Percentiles rank a stretch among this genome's conserved stretches.
Conservation (phyloP, 2,888 invertebrate species). For the Psylliodes chrysocephalus region DNA sequence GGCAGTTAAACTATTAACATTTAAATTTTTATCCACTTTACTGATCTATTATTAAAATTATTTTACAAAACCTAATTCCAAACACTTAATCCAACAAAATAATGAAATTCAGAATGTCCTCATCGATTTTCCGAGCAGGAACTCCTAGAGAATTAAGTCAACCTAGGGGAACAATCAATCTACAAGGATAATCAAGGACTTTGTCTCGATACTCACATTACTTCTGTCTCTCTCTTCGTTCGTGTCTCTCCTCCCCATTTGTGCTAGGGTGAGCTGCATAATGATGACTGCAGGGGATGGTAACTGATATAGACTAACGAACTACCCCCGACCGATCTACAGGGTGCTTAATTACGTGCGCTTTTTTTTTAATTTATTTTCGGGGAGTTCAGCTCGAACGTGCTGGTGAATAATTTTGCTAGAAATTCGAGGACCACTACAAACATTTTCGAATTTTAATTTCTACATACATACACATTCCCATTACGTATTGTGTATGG, state of each 20-base stretch:
- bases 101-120: too few species aligned
- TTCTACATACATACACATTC: too few species aligned
- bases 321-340: conserved; percentile 8
- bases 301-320: conserved; percentile 30
- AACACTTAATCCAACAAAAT: too few species aligned
- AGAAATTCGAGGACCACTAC: not conserved
- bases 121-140: conserved; percentile 11
- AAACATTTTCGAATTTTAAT: too few species aligned
- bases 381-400: conserved; percentile 3
- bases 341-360: conserved; percentile 11
- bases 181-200: conserved; percentile 26
- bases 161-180: conserved; percentile 32
- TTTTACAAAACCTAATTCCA: too few species aligned
- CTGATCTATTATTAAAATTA: too few species aligned
- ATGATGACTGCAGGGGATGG: conserved; percentile 27
- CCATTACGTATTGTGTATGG: too few species aligned
- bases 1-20: too few species aligned
- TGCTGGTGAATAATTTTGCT: conserved; percentile 1
- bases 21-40: too few species aligned
- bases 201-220: conserved; percentile 12
- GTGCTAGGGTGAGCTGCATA: conserved; percentile 27
- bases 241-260: conserved; percentile 8
- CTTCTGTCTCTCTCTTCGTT: not conserved
- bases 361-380: conserved; percentile 9
- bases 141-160: conserved; percentile 28